Base-by-base conservation (phyloP, 92 coral and sea anemone species). In the Bergia puertoricense region DNA sequence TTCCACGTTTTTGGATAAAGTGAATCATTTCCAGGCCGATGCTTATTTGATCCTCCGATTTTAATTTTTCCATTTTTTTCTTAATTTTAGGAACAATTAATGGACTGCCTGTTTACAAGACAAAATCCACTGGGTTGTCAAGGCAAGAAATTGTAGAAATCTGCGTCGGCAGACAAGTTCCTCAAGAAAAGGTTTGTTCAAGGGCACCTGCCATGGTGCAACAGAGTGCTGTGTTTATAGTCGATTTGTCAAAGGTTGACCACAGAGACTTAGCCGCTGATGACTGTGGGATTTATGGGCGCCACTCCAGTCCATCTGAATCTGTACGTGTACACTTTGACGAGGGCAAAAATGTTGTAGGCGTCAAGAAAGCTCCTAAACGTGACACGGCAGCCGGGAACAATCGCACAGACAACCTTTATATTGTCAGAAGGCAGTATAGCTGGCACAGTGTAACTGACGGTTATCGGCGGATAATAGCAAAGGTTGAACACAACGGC, bases 261-360 rank as follows among this genome's bases (percentile, higher is more conserved):
- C 37, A 76, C 18, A 76, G 44, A 76, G 93, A 92, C 88, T 79
- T 92, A 59, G 57, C 93, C 2, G 80, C 82, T 51, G 95, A 92
- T 79, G 95, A 92, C 81, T 76, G 88, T 66, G 93, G 91, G 16
- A 50, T 88, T 56, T 93, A 93, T 77, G 92, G 95, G 4, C 65
- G 77, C 72, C 95, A 91, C 80, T 91, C 93, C 90, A 86, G 91
- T 79, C 94, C 94, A 3, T 90, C 91, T 50, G 91, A 74, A 41
- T 48, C 20, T 6, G 90, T 78, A 1, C 48, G 76, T n/a, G 89
- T 88, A 3, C 76, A 22, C 39, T 42, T 72, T 72, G 88, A 71
- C 67, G 45, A 57, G 77, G 79, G 62, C 79, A 20, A 42, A 54
- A 85, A 85, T 40, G 88, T 85, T 42, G 0, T 85, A 79, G 79